Conservation (phyloP, 2,888 invertebrate genomes). For the Caenorhabditis auriculariae region DNA sequence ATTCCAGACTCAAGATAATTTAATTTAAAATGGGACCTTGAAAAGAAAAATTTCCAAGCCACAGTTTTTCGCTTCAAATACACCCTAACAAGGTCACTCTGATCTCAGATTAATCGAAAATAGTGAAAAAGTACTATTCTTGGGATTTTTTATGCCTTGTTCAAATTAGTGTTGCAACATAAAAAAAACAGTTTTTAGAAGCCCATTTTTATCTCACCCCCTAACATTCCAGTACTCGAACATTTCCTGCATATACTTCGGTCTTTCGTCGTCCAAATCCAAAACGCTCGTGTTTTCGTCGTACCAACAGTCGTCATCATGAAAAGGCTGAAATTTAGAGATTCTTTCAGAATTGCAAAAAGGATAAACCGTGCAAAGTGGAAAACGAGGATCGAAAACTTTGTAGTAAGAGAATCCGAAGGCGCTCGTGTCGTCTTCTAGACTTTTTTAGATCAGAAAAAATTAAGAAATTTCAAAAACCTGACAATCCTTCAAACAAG, state of each 20-base stretch:
- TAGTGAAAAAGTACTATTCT: not conserved
- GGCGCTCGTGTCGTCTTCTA: constrained; percentile 46
- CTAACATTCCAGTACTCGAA: constrained; percentile 35
- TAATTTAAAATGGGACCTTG: no score
- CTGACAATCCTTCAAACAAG: constrained; percentile 44
- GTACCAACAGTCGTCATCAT: constrained; percentile 22
- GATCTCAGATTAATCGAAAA: no score
- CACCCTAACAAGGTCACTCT: no score
- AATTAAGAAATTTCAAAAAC: constrained; percentile 11
- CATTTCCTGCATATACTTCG: constrained; percentile 27
- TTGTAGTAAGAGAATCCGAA: constrained; percentile 53
- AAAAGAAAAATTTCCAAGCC: no score
- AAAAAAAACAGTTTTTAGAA: no score
- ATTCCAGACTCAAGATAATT: no score
- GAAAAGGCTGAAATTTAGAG: constrained; percentile 15
- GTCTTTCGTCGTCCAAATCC: constrained; percentile 36
- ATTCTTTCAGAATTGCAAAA: no score
- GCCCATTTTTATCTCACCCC: constrained; percentile 8
- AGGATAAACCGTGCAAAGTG: constrained; percentile 38
- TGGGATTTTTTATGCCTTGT: not conserved
- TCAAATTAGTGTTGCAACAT: no score
- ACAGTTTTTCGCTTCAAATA: no score
- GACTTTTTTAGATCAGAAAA: constrained; percentile 9
- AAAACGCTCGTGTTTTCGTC: constrained; percentile 12
- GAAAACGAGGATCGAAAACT: constrained; percentile 53